A percentile compares a stretch with the other conserved stretches of the same genome.
Conservation (phyloP, 2,113 vertebrate genomes). For the Daubentonia madagascariensis region DNA sequence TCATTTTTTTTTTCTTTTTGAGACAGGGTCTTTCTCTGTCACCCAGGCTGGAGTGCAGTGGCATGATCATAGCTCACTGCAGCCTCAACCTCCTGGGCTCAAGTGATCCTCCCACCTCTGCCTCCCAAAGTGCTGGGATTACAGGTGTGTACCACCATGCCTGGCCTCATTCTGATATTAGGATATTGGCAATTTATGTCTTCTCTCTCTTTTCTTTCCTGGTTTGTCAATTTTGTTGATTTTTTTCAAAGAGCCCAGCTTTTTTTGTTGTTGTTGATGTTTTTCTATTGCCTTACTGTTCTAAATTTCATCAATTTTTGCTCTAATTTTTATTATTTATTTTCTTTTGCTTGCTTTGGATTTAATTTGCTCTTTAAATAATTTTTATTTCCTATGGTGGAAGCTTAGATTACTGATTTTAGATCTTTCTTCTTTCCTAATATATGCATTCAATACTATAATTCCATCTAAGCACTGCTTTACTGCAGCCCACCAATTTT, state of each 20-base stretch:
- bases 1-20: background rate
- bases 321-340: background rate
- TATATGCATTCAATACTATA: background rate
- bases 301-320: background rate
- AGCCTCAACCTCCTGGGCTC: background rate
- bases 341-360: background rate
- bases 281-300: background rate
- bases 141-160: background rate
- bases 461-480: background rate
- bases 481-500: background rate
- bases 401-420: background rate
- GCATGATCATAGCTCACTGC: no score
- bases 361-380: background rate
- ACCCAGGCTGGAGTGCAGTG: background rate
- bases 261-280: background rate
- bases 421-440: background rate
- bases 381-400: background rate
- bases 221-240: background rate
- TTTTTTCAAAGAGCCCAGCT: background rate
- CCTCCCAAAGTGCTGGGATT: background rate
- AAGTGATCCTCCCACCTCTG: background rate
- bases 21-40: rapidly evolving
- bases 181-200: background rate
- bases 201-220: background rate
- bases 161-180: background rate